These are phyloP conservation scores for Drosophila setifemur DNA, from an alignment of 1,140 invertebrate species.

Conservation along the genomic window DNA sequence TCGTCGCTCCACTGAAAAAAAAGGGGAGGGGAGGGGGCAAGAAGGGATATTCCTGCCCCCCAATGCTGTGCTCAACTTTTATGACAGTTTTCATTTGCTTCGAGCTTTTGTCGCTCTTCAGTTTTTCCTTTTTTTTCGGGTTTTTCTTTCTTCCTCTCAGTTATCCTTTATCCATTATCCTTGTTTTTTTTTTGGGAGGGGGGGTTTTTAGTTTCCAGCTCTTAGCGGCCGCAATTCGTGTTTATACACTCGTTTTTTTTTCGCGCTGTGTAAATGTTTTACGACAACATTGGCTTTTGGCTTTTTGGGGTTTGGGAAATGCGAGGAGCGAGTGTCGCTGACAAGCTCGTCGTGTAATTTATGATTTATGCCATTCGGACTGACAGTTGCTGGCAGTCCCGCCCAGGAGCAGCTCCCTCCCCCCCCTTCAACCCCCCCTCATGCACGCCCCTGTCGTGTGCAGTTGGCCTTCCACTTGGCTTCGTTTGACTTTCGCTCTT, in stretches of 20 bases:
- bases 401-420: slow-evolving; percentile 11
- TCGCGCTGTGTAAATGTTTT: slow-evolving; percentile 40
- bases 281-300: slow-evolving; percentile 22
- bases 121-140: not conserved
- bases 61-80: slow-evolving; percentile 45
- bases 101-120: not conserved
- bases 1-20: not conserved
- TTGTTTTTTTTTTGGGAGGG: not conserved
- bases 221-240: slow-evolving; percentile 39
- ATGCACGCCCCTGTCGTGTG: slow-evolving; percentile 8
- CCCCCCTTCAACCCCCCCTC: not conserved
- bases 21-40: too few relatives aligned
- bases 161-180: not conserved
- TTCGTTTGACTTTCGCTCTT: slow-evolving; percentile 13
- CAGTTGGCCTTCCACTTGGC: slow-evolving; percentile 19
- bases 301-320: too few relatives aligned
- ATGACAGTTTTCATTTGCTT: slow-evolving; percentile 55
- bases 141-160: not conserved
- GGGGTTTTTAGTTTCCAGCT: slow-evolving; percentile 53
- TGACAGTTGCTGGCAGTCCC: slow-evolving; percentile 47
- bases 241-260: slow-evolving; percentile 31
- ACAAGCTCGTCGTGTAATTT: slow-evolving; percentile 66
- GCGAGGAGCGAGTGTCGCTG: slow-evolving; percentile 50
- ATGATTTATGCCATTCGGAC: slow-evolving; percentile 65
- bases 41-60: not conserved